These are phyloP conservation scores for Hylia prasina DNA, from an alignment of 2,113 vertebrate genomes.

Conservation along the genomic window DNA sequence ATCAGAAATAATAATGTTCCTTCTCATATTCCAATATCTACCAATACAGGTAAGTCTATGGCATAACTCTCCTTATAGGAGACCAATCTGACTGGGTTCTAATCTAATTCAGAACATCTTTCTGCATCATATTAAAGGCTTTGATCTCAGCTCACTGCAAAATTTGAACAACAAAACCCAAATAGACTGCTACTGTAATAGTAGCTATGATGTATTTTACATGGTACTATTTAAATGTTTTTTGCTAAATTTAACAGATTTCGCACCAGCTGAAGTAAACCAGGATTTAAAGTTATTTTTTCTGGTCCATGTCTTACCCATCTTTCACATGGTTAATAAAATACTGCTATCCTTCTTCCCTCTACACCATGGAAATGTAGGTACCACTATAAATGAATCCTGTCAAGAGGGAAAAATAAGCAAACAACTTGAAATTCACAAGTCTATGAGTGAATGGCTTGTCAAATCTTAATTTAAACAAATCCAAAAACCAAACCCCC, in stretches of 20 bases:
- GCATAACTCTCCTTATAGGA: neutral
- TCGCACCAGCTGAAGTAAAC: neutral
- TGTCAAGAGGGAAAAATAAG: neutral
- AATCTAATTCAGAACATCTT: neutral
- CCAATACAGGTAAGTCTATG: neutral
- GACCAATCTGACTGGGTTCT: neutral
- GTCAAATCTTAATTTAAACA: neutral
- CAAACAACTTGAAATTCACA: neutral
- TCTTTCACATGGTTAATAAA: neutral
- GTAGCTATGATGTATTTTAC: neutral
- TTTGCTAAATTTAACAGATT: neutral
- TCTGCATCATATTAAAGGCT: neutral
- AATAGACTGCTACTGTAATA: neutral
- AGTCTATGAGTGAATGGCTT: neutral
- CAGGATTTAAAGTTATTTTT: neutral
- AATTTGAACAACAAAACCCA: neutral
- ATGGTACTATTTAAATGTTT: fast-evolving
- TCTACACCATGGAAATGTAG: neutral
- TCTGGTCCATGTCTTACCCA: neutral
- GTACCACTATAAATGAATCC: neutral
- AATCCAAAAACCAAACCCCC: too few species aligned
- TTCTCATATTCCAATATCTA: neutral
- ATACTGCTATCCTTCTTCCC: neutral
- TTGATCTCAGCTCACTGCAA: neutral
- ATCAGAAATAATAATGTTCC: neutral